Conservation (phyloP, 2,797 vertebrate species). For the Lagothrix lagotricha region DNA sequence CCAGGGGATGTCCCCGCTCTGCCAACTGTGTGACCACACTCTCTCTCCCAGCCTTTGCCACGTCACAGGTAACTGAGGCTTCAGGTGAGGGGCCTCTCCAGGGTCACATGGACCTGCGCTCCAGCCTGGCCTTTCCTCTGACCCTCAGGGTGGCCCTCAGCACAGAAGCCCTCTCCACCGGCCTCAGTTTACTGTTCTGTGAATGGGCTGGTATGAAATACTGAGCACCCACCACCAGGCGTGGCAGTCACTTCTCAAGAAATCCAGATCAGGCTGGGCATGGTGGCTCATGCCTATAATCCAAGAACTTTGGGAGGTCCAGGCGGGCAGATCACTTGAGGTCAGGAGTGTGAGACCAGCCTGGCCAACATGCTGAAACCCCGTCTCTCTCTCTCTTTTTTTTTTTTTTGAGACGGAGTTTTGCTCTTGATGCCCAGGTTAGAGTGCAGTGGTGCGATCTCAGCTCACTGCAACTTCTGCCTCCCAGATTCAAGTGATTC, state of each 20-base stretch:
- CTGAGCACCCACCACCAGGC: not conserved
- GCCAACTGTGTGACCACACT: not conserved
- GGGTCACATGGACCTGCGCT: accelerated
- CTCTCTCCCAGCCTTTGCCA: not conserved
- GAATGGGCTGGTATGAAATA: not conserved
- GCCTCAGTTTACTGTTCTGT: not conserved
- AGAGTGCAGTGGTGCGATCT: too few species aligned
- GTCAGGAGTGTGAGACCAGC: not conserved
- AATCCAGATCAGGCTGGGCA: not conserved
- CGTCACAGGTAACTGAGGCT: not conserved
- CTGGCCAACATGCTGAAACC: not conserved
- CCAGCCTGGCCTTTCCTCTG: not conserved
- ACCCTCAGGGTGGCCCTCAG: not conserved
- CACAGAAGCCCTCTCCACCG: too few species aligned
- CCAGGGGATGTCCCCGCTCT: not conserved
- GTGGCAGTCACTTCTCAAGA: not conserved
- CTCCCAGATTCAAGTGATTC: too few species aligned
- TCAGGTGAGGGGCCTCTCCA: not conserved
- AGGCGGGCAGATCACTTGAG: not conserved
- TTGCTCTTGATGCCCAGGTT: too few species aligned
- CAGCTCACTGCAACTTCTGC: too few species aligned
- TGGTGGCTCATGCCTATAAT: not conserved
- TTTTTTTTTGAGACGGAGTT: too few species aligned
- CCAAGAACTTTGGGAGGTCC: not conserved
- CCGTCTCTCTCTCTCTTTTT: not conserved